Evolutionary conservation across 2,888 invertebrate species (phyloP).

Genomic region (Aelia acuminata): DNA sequence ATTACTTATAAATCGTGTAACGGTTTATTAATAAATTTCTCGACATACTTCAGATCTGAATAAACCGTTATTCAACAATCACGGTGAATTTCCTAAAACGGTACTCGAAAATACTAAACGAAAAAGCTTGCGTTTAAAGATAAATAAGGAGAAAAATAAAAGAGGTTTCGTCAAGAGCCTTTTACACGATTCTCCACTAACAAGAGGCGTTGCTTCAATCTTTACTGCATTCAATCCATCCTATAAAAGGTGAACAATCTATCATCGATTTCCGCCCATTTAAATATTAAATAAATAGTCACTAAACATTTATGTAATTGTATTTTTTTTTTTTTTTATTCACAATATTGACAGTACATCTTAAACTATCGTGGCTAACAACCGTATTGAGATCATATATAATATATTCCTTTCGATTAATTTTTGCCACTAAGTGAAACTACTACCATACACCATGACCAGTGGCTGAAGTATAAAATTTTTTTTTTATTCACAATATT

Average conservation of each 20-base stretch:
- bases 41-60: neutral
- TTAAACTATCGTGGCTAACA: too few species aligned
- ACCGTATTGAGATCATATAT: too few species aligned
- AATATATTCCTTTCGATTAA: too few species aligned
- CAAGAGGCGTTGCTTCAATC: neutral
- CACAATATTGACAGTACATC: too few species aligned
- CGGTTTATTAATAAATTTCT: neutral
- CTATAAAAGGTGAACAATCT: slow-evolving; percentile 6
- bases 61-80: neutral
- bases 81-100: slow-evolving; percentile 9
- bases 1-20: neutral
- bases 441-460: neutral
- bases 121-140: slow-evolving; percentile 13
- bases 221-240: neutral
- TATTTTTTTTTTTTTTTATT: too few species aligned
- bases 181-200: slow-evolving; percentile 37
- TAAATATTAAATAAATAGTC: neutral
- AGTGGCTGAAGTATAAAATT: neutral
- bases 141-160: slow-evolving; percentile 13
- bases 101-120: slow-evolving; percentile 9
- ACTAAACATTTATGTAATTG: neutral
- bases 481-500: too few species aligned
- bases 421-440: too few species aligned
- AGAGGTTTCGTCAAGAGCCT: neutral
- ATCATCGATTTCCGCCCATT: neutral